Evolutionary conservation across 2,113 vertebrate genomes (phyloP), one percentile per base, ranked within the genome.

Genomic region (Fulmarus glacialis): DNA sequence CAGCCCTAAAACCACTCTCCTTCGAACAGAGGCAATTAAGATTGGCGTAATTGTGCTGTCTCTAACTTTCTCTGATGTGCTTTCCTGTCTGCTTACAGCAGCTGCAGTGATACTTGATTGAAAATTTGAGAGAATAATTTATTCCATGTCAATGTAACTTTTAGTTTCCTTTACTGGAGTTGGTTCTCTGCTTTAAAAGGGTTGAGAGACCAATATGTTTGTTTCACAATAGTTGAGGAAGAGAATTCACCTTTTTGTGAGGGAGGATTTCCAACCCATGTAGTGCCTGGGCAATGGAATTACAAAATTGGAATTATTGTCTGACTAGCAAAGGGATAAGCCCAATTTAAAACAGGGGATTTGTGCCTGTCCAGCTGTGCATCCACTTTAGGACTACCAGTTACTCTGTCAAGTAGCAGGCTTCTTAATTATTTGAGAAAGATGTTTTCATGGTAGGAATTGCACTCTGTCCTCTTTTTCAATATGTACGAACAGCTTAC

Each of bases 301-400:
- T 87, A 62, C 40, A 72, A 82, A 93, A 96, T 32, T 79, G 81
- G 88, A 91, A 62, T 91, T 75, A 78, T 40, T 85, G 47, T 87
- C 81, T 94, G 87, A 58, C 68, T 68, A 75, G 82, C 8, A 63
- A 92, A 91, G 66, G 38, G 89, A 80, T 94, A 95, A 97, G 48
- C 10, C 89, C 38, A 94, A 73, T 89, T 97, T 89, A 87, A 95
- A 95, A 90, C 7, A 82, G 53, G 42, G 59, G 87, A 94, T 95
- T 97, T 97, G 43, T 90, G 82, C 20, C 75, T 47, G 32, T 90
- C 73, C 91, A 96, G 73, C 82, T 93, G 92, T 91, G 85, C 78
- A 79, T 87, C 62, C 94, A 6, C 67, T 83, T 82, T 67, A 91
- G 82, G 73, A 50, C 47, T 93, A 53, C 40, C 43, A 56, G 75